These are phyloP conservation scores for Corythoichthys intestinalis DNA, from an alignment of 2,113 vertebrate genomes.

Conservation along the genomic window DNA sequence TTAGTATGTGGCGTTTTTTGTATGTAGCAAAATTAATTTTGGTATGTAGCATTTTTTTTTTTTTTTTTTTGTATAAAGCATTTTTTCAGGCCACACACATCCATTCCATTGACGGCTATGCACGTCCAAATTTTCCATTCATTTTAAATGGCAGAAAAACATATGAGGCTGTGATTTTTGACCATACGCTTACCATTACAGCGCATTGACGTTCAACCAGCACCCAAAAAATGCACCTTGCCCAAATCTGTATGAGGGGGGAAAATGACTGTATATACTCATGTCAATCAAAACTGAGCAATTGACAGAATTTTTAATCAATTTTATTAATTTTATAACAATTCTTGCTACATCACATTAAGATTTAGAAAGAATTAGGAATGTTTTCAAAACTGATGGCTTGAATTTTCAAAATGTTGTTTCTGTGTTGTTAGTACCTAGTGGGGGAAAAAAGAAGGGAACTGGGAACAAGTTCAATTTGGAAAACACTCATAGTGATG, in stretches of 20 bases:
- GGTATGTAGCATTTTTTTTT: neutral
- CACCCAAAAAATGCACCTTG: too few species aligned
- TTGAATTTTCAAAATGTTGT: constrained; percentile 60
- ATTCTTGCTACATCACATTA: constrained; percentile 35
- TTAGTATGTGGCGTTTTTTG: too few species aligned
- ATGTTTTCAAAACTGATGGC: constrained; percentile 62
- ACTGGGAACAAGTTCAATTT: constrained; percentile 48
- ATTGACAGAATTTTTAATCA: constrained; percentile 61
- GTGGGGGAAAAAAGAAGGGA: constrained; percentile 17
- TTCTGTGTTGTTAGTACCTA: constrained; percentile 51
- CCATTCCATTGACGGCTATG: too few species aligned
- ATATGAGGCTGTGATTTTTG: too few species aligned
- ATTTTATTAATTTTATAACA: constrained; percentile 62
- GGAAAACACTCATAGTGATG: constrained; percentile 62
- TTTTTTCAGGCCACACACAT: too few species aligned
- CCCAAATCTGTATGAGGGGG: neutral
- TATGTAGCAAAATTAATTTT: too few species aligned
- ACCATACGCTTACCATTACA: too few species aligned
- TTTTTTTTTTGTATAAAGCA: neutral
- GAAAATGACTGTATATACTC: neutral
- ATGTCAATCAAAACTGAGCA: constrained; percentile 19
- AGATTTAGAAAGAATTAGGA: constrained; percentile 55
- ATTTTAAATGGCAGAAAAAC: too few species aligned
- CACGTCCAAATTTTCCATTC: too few species aligned
- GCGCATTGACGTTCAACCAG: too few species aligned